Base-by-base conservation (phyloP, 1,140 invertebrate genomes). In the Artemia franciscana region DNA sequence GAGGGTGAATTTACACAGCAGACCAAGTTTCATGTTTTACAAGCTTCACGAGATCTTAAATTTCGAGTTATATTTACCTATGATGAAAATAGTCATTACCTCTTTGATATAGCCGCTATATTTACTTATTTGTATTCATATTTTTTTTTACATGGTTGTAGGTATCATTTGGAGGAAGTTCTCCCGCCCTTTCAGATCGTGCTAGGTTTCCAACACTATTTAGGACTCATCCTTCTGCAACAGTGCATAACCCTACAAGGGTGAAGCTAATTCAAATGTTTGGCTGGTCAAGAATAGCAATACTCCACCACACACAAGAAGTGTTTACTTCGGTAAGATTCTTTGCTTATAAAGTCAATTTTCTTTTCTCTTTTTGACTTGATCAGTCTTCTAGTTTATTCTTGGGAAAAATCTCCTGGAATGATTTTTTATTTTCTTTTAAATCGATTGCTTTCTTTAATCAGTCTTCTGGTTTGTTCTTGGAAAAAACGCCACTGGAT, bases 191-290 rank as follows among this genome's bases (percentile, higher is more conserved):
- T n/a, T 97, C 94, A 4, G 93, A 98, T 76, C 79, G 94, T 51
- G 85, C 89, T 66, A 79, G 96, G 60, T 99, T 99, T 76, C 93
- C 93, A 3, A 98, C 94, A 2, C 80, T 99, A 60, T 99, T 98
- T 75, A 82, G 95, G 23, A 99, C 96, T 0, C 96, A 99, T 77
- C 96, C 96, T 1, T 98, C 94, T 7, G 95, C 94, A 1, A 98
- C 94, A 0, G 91, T 99, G 18, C 93, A 99, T 74, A 99, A 98
- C 76, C 96, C 96, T 0, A 98, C 94, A 0, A 77, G 95, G 66
- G 91, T 98, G 60, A 93, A 90, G 72, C 77, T 99, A 15, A 88
- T 98, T 79, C 83, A 98, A 73, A 92, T 91, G 70, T 99, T 95
- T 71, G 85, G 86, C 15, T 98, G 95, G 95, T 91, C 86, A 18